A percentile compares a stretch with the other conserved stretches of the same genome.
Evolutionary conservation across 1,140 invertebrate genomes (phyloP).

Genomic region (Pogonus chalceus): DNA sequence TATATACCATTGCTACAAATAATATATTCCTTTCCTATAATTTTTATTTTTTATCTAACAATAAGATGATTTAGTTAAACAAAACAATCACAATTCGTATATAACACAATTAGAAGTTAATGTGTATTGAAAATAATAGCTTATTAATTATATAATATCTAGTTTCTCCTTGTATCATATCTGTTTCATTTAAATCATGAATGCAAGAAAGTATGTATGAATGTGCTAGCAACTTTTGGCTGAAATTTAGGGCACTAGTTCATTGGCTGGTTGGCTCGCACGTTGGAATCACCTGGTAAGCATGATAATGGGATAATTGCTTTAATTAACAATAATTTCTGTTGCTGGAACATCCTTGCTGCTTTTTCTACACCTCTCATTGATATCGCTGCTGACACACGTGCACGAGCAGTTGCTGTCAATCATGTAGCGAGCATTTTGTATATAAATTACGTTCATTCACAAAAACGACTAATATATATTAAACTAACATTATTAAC

Average conservation of each 20-base stretch:
- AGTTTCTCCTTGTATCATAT: too few species aligned
- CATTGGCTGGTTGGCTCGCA: constrained; percentile 2
- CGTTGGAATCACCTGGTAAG: neutral
- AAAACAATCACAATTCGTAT: too few species aligned
- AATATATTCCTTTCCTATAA: too few species aligned
- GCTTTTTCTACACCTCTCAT: constrained; percentile 13
- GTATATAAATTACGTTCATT: neutral
- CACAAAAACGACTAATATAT: neutral
- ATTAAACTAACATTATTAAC: neutral
- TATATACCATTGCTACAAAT: too few species aligned
- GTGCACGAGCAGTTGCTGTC: neutral
- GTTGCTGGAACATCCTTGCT: constrained; percentile 15
- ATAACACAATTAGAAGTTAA: too few species aligned
- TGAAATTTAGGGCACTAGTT: neutral
- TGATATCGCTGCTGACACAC: neutral
- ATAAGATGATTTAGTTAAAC: too few species aligned
- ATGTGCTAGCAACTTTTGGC: neutral
- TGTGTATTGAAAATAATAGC: too few species aligned
- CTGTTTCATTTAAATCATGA: too few species aligned
- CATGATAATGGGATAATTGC: neutral
- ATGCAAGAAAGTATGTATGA: too few species aligned
- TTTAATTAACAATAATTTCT: constrained; percentile 4
- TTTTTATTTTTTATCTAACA: too few species aligned
- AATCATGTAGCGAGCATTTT: neutral
- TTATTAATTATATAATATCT: too few species aligned